These are phyloP conservation scores for Macrophya annulata DNA, from an alignment of 2,888 invertebrate species.

Conservation along the genomic window DNA sequence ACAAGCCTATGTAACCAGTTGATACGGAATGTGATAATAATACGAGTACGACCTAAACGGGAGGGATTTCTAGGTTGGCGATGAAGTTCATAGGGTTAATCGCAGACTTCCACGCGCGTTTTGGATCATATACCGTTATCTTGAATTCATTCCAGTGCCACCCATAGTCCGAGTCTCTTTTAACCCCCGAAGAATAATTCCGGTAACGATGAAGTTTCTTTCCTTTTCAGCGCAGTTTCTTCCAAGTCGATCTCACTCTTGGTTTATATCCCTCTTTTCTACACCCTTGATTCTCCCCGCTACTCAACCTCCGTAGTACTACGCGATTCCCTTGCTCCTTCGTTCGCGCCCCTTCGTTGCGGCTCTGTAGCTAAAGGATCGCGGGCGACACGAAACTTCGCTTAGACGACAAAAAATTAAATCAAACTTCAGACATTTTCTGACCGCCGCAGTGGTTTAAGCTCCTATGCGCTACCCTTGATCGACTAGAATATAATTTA, in stretches of 20 bases:
- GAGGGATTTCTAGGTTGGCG: conserved; percentile 18
- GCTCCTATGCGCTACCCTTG: conserved; percentile 12
- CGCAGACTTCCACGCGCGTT: background rate
- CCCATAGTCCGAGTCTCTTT: background rate
- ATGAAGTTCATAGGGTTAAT: conserved; percentile 1
- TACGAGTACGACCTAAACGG: background rate
- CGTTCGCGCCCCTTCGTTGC: conserved; percentile 45
- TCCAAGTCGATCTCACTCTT: conserved; percentile 23
- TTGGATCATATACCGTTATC: conserved; percentile 9
- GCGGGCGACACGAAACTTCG: conserved; percentile 54
- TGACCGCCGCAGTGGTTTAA: conserved; percentile 37
- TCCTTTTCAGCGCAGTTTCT: conserved; percentile 43
- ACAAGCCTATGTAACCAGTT: background rate
- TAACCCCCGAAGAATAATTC: background rate
- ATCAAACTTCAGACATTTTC: conserved; percentile 53
- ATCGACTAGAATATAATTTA: conserved; percentile 49
- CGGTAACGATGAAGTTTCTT: conserved; percentile 24
- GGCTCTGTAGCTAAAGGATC: conserved; percentile 51
- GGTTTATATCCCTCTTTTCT: conserved; percentile 20
- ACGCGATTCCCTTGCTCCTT: conserved; percentile 17
- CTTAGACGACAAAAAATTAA: conserved; percentile 55
- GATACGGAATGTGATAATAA: conserved; percentile 36
- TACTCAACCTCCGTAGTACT: conserved; percentile 3
- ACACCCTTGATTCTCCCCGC: conserved; percentile 15
- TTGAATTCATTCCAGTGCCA: background rate